These are phyloP conservation scores for Bombus pyrosoma DNA, from an alignment of 1,140 invertebrate genomes.

Conservation along the genomic window DNA sequence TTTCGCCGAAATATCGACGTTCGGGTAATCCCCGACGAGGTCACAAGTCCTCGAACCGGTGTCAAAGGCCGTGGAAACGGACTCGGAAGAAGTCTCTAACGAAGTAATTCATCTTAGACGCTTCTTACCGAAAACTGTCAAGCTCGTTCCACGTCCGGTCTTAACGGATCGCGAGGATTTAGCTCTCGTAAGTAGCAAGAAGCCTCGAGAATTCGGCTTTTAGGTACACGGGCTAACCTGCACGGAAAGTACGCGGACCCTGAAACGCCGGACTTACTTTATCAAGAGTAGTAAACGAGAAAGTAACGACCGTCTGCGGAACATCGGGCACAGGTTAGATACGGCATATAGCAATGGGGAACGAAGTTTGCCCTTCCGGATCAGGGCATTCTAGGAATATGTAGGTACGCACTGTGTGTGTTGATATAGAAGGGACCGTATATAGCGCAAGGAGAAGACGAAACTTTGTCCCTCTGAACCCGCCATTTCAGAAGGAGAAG, in stretches of 20 bases:
- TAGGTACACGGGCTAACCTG: conserved; percentile 43
- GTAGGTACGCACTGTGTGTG: neutral
- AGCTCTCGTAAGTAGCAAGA: conserved; percentile 48
- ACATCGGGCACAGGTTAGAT: conserved; percentile 47
- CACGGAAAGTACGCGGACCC: conserved; percentile 36
- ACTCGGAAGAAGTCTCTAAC: conserved; percentile 38
- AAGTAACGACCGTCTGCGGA: neutral
- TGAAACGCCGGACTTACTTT: conserved; percentile 52
- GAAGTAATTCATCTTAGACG: conserved; percentile 50
- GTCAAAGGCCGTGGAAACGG: conserved; percentile 27
- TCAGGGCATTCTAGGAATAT: conserved; percentile 17
- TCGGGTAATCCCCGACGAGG: neutral
- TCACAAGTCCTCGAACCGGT: neutral
- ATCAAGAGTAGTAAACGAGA: conserved; percentile 52
- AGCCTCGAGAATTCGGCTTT: conserved; percentile 53
- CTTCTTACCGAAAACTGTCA: conserved; percentile 54
- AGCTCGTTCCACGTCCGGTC: conserved; percentile 26
- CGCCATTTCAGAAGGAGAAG: conserved; percentile 15
- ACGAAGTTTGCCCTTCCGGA: conserved; percentile 62
- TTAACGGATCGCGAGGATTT: conserved; percentile 60
- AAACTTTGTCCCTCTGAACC: conserved; percentile 30
- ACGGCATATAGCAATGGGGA: conserved; percentile 39
- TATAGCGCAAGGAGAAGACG: neutral
- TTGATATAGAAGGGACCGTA: conserved; percentile 14
- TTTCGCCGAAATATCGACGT: neutral